Evolutionary conservation across 1,140 invertebrate species (phyloP), one percentile per base, ranked within the genome.

Genomic region (Lepidurus couesii): DNA sequence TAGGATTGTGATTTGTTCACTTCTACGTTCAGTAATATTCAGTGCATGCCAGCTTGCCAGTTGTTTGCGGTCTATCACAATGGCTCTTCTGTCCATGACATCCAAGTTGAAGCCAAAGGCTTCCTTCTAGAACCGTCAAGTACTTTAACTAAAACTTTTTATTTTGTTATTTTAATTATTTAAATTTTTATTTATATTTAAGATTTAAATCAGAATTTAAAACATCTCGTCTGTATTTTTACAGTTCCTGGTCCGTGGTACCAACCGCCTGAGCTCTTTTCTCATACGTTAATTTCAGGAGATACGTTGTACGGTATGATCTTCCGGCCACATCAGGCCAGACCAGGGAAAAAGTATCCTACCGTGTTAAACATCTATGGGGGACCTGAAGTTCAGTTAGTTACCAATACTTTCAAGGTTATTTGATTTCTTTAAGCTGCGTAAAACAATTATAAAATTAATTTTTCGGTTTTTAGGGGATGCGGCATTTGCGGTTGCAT

Each of bases 301-400:
- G 90, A 92, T 77, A 88, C 89, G 2, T 87, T 96, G 53, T 95
- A 96, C 85, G 95, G 95, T 5, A 95, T 98, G 91, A 90, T 98
- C 75, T 97, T 97, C 85, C 92, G 94, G 81, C 95, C 95, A 0
- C 90, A 92, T 82, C 91, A 92, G 84, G 93, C 91, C 82, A 88
- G 91, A 82, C 84, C 88, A 8, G 92, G 91, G 10, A 86, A 89
- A 44, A 93, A 94, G 80, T 97, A 97, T 87, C 97, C 98, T 1
- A 97, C 96, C 1, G 91, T 99, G 78, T 87, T 99, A 16, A 96
- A 98, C 85, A 93, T 99, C 21, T 99, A 99, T 85, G 98, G 96
- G 42, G 97, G 98, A 13, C 97, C 97, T 0, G 96, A 98, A 85
- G 96, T 99, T 42, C 97, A 99, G 88, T 89, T 98, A 44, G 97